These are phyloP conservation scores for Heliconius sara DNA, from an alignment of 2,888 invertebrate species.

Conservation along the genomic window DNA sequence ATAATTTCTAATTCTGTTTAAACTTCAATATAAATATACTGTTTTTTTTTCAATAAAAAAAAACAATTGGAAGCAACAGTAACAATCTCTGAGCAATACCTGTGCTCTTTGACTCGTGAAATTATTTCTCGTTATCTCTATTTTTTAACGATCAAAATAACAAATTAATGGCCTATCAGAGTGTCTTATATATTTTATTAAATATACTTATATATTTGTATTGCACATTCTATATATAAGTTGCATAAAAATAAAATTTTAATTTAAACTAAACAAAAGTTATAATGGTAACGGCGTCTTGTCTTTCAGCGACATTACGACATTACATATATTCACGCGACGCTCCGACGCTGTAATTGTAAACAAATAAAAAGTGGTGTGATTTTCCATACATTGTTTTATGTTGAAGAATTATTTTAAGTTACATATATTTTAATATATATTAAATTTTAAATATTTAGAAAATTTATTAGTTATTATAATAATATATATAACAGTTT, in stretches of 20 bases:
- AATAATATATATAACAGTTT: neutral
- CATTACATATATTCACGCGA: conserved; percentile 12
- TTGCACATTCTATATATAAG: neutral
- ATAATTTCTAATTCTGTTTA: neutral
- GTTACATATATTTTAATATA: neutral
- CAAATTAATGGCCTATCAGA: neutral
- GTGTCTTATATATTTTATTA: neutral
- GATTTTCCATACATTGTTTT: neutral
- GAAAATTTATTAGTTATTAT: neutral
- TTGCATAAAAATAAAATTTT: neutral
- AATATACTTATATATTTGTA: too few species aligned
- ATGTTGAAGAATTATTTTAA: neutral
- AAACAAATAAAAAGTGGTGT: conserved; percentile 20
- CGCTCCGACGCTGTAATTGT: conserved; percentile 2
- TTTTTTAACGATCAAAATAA: neutral
- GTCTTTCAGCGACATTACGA: conserved; percentile 19
- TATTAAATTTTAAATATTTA: neutral
- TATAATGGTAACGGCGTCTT: neutral
- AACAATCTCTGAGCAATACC: neutral
- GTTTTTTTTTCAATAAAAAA: neutral
- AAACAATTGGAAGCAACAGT: neutral
- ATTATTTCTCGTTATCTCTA: neutral
- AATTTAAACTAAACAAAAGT: neutral
- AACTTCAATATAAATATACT: neutral
- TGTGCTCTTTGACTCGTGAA: neutral